Percentiles rank a stretch among this genome's conserved stretches.
Evolutionary conservation across 2,888 invertebrate genomes (phyloP).

Genomic region (Antheraea yamamai): DNA sequence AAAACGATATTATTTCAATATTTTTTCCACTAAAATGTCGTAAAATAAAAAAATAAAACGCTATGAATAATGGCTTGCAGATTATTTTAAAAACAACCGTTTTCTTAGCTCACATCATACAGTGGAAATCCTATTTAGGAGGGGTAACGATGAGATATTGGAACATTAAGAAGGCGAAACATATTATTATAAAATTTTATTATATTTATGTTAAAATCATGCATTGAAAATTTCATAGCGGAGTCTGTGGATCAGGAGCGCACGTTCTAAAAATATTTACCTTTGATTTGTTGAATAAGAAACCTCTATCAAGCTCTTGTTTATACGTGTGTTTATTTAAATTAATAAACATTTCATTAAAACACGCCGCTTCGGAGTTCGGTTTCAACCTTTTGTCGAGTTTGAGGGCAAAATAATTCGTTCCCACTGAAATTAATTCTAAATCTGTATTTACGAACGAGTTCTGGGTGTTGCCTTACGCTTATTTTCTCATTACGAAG

Average conservation of each 20-base stretch:
- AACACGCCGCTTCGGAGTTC: not conserved
- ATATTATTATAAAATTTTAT: not conserved
- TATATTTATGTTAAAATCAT: not conserved
- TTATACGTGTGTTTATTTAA: constrained; percentile 5
- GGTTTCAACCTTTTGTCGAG: constrained; percentile 9
- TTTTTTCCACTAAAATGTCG: no score
- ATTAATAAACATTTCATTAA: constrained; percentile 6
- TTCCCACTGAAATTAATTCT: not conserved
- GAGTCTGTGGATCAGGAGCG: not conserved
- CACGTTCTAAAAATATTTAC: not conserved
- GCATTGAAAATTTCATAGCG: not conserved
- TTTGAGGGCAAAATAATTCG: constrained; percentile 2
- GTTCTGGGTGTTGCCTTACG: constrained; percentile 3
- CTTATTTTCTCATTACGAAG: constrained; percentile 8
- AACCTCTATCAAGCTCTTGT: not conserved
- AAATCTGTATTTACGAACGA: constrained; percentile 3
- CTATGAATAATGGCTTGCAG: no score
- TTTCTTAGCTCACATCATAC: no score
- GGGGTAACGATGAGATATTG: no score
- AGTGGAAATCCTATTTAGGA: no score
- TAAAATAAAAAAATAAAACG: no score
- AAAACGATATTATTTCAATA: no score
- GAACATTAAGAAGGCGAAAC: no score
- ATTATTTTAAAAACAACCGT: no score
- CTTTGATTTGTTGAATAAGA: constrained; percentile 2